phyloP scores from a whole-genome alignment of 2,888 invertebrate genomes.

The Celastrina argiolus region DNA sequence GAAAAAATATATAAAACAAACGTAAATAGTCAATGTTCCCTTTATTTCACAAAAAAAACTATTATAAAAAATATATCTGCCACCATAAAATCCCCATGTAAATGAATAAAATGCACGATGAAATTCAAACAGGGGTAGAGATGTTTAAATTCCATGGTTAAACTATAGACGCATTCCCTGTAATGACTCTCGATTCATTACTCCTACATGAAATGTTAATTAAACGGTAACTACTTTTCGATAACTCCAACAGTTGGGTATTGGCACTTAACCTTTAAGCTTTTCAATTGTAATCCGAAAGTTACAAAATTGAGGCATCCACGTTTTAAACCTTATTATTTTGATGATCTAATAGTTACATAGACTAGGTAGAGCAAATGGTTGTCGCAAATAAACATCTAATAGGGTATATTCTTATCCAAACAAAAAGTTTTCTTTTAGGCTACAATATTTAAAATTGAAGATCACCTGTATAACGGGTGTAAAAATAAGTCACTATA shows the following conservation, averaged over 20 bases:
- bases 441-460: too few relatives aligned
- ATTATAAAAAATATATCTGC: not conserved
- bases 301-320: not conserved
- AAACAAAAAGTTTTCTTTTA: too few relatives aligned
- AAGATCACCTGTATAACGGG: too few relatives aligned
- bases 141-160: slow-evolving; percentile 14
- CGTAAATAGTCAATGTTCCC: too few relatives aligned
- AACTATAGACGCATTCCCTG: not conserved
- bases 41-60: not conserved
- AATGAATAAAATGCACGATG: not conserved
- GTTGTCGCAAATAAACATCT: too few relatives aligned
- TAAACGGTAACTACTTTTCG: slow-evolving; percentile 11
- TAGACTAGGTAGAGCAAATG: too few relatives aligned
- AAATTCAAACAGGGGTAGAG: slow-evolving; percentile 4
- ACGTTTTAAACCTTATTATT: not conserved
- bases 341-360: too few relatives aligned
- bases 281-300: not conserved
- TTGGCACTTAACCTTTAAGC: slow-evolving; percentile 17
- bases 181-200: not conserved
- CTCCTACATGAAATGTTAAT: slow-evolving; percentile 5
- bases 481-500: too few relatives aligned
- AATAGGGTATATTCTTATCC: too few relatives aligned
- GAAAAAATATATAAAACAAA: too few relatives aligned
- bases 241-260: not conserved
- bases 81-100: not conserved